These are phyloP conservation scores for Diarsia brunnea DNA, from an alignment of 2,888 invertebrate species.

Conservation along the genomic window DNA sequence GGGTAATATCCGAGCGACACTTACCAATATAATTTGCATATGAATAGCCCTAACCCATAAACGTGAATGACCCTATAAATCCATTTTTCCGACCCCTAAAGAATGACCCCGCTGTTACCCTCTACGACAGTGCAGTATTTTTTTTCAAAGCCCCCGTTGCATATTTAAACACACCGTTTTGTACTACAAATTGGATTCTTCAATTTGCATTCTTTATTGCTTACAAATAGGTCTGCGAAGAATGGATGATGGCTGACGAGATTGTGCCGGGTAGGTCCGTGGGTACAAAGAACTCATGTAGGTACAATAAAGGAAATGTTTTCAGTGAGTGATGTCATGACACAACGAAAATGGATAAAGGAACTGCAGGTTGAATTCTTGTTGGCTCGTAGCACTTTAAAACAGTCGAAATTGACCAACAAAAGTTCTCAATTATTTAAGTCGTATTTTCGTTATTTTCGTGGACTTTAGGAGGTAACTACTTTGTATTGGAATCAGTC, in stretches of 20 bases:
- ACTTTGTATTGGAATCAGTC: background rate
- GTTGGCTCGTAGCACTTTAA: background rate
- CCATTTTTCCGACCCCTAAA: slow-evolving; percentile 71
- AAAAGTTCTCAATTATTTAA: background rate
- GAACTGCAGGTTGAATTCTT: background rate
- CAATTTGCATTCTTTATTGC: slow-evolving; percentile 80
- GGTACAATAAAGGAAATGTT: slow-evolving; percentile 10
- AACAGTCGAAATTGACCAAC: background rate
- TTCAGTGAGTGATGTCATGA: slow-evolving; percentile 10
- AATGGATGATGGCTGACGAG: slow-evolving; percentile 71
- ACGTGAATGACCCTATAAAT: slow-evolving; percentile 66
- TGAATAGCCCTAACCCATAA: slow-evolving; percentile 56
- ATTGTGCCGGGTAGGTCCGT: slow-evolving; percentile 53
- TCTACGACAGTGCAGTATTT: slow-evolving; percentile 73
- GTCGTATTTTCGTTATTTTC: background rate
- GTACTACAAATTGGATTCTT: slow-evolving; percentile 79
- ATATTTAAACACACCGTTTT: slow-evolving; percentile 78
- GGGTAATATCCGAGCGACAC: slow-evolving; percentile 23
- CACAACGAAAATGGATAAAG: background rate
- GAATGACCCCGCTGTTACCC: slow-evolving; percentile 71
- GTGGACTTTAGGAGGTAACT: background rate
- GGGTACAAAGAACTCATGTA: slow-evolving; percentile 35
- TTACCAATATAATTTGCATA: slow-evolving; percentile 58
- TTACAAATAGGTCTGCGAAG: slow-evolving; percentile 74
- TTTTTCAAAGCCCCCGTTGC: slow-evolving; percentile 76